phyloP scores from a whole-genome alignment of 2,888 invertebrate species.

The Rhopalosiphum nymphaeae region DNA sequence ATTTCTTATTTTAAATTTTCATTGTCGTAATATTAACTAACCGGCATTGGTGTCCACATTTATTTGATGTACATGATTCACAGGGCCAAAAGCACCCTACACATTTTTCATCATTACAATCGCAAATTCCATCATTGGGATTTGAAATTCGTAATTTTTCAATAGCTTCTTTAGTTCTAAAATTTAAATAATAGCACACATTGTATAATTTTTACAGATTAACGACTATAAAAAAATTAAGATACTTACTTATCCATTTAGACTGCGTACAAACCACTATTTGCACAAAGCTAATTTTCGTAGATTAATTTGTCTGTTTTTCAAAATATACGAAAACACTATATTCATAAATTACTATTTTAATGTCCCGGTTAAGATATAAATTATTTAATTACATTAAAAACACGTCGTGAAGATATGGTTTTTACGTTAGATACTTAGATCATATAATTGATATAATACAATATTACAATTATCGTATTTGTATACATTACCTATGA shows the following conservation, averaged over 20 bases:
- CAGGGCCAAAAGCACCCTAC: constrained; percentile 89
- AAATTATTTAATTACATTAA: too few species aligned
- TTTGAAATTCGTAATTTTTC: neutral
- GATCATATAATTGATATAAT: too few species aligned
- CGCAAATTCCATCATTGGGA: constrained; percentile 73
- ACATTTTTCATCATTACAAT: constrained; percentile 84
- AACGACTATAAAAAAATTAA: neutral
- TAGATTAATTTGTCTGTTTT: too few species aligned
- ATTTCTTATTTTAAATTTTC: neutral
- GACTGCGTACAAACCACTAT: neutral
- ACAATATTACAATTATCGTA: too few species aligned
- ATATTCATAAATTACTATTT: too few species aligned
- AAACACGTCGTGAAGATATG: too few species aligned
- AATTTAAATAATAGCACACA: neutral
- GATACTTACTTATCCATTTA: neutral
- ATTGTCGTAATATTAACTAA: neutral
- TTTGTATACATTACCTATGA: too few species aligned
- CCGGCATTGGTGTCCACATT: constrained; percentile 86
- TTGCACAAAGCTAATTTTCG: too few species aligned
- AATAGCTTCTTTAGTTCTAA: neutral
- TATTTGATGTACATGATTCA: constrained; percentile 78
- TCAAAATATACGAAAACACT: too few species aligned
- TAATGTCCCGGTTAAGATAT: too few species aligned
- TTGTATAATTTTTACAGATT: neutral
- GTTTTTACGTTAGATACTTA: too few species aligned